Percentiles rank a stretch among this genome's conserved stretches.
phyloP scores from a whole-genome alignment of 1,140 invertebrate genomes.

The Zaprionus inermis region DNA sequence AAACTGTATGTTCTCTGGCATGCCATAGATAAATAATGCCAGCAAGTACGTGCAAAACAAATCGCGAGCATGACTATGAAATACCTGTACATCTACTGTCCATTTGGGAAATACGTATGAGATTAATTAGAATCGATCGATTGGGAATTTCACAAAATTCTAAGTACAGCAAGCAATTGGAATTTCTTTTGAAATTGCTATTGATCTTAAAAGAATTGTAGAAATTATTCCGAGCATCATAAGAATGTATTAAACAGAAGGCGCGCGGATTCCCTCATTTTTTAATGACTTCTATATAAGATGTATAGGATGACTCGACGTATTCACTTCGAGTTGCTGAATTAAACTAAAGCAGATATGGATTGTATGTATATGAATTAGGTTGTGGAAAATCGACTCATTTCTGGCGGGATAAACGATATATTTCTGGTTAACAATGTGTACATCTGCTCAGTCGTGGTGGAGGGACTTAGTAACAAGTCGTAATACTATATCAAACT shows the following conservation, averaged over 20 bases:
- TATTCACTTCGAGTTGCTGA: neutral
- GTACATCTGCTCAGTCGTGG: no score
- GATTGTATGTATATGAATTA: no score
- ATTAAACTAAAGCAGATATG: neutral
- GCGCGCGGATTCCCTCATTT: neutral
- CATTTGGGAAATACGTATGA: neutral
- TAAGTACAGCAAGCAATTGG: neutral
- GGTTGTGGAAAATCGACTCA: no score
- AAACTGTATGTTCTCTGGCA: conserved; percentile 12
- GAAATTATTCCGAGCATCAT: no score
- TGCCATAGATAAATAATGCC: conserved; percentile 31
- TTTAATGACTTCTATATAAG: no score
- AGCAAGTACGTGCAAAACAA: conserved; percentile 18
- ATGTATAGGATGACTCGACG: no score
- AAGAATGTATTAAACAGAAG: neutral
- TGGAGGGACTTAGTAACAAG: no score
- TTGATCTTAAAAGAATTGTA: no score
- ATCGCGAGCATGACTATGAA: conserved; percentile 1
- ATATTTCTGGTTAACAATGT: no score
- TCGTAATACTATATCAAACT: no score
- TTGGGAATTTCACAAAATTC: neutral
- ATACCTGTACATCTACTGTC: conserved; percentile 16
- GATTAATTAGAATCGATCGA: neutral
- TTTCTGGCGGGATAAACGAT: no score
- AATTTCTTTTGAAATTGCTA: neutral